Evolutionary conservation across 1,140 invertebrate genomes (phyloP).

Genomic region (Drosophila kepulauana): DNA sequence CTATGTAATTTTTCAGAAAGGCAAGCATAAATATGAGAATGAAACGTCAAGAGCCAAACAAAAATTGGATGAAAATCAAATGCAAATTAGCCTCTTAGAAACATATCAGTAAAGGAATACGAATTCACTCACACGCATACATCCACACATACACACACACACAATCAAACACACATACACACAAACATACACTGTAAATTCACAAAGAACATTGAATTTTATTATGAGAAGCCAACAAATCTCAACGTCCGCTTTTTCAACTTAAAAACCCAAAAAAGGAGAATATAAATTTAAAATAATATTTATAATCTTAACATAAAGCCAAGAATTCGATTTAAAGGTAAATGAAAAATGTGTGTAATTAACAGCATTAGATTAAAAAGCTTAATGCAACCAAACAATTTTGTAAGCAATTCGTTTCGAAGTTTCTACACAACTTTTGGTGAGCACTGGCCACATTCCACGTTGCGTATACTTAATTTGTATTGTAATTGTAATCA

Average conservation of each 20-base stretch:
- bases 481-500: slow-evolving; percentile 41
- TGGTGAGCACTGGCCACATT: slow-evolving; percentile 62
- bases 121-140: slow-evolving; percentile 47
- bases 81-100: slow-evolving; percentile 82
- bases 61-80: slow-evolving; percentile 59
- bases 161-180: slow-evolving; percentile 29
- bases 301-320: slow-evolving; percentile 22
- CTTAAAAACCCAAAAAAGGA: slow-evolving; percentile 36
- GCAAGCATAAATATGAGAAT: slow-evolving; percentile 34
- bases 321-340: slow-evolving; percentile 31
- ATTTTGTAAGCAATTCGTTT: slow-evolving; percentile 69
- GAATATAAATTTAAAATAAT: slow-evolving; percentile 26
- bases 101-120: slow-evolving; percentile 77
- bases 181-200: slow-evolving; percentile 67
- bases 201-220: slow-evolving; percentile 52
- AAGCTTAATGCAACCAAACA: slow-evolving; percentile 55
- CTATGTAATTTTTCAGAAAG: slow-evolving; percentile 22
- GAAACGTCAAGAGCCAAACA: slow-evolving; percentile 29
- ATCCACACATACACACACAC: slow-evolving; percentile 27
- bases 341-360: slow-evolving; percentile 37
- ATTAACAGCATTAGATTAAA: slow-evolving; percentile 38
- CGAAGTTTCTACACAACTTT: slow-evolving; percentile 53
- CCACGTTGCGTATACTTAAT: slow-evolving; percentile 52
- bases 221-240: slow-evolving; percentile 70
- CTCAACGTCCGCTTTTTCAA: slow-evolving; percentile 79